A percentile compares a stretch with the other conserved stretches of the same genome.
Conservation (phyloP, 2,888 invertebrate genomes). For the Chloromyia formosa region DNA sequence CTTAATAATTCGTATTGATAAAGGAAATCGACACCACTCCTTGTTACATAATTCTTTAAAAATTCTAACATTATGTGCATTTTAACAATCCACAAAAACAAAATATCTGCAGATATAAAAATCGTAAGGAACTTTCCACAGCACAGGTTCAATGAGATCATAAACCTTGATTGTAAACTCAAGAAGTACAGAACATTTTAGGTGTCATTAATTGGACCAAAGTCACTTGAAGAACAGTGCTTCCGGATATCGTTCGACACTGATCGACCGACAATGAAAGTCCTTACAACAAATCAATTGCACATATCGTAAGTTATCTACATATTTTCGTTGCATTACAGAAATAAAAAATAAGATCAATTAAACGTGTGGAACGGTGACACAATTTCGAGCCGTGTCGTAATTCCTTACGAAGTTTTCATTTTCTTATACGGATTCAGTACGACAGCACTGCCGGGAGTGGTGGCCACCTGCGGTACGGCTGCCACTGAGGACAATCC, state of each 20-base stretch:
- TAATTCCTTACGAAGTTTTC: constrained; percentile 73
- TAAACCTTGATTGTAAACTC: neutral
- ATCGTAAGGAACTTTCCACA: neutral
- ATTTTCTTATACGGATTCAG: constrained; percentile 90
- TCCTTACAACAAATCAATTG: neutral
- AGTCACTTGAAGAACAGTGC: too few species aligned
- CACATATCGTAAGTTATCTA: neutral
- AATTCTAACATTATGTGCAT: too few species aligned
- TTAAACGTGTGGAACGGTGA: too few species aligned
- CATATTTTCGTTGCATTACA: constrained; percentile 21
- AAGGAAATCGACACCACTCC: too few species aligned
- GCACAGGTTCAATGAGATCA: constrained; percentile 13
- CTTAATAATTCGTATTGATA: too few species aligned
- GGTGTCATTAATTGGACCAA: too few species aligned
- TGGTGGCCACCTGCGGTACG: constrained; percentile 51
- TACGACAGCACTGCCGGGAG: constrained; percentile 64
- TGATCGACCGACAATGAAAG: neutral
- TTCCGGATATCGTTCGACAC: neutral
- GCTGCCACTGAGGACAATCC: constrained; percentile 49
- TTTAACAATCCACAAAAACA: too few species aligned
- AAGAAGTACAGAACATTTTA: too few species aligned
- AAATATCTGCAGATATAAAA: neutral
- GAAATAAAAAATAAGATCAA: too few species aligned
- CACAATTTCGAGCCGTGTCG: too few species aligned
- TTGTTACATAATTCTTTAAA: too few species aligned